Conservation (phyloP, 2,888 invertebrate genomes). For the Orthonevra nobilis region DNA sequence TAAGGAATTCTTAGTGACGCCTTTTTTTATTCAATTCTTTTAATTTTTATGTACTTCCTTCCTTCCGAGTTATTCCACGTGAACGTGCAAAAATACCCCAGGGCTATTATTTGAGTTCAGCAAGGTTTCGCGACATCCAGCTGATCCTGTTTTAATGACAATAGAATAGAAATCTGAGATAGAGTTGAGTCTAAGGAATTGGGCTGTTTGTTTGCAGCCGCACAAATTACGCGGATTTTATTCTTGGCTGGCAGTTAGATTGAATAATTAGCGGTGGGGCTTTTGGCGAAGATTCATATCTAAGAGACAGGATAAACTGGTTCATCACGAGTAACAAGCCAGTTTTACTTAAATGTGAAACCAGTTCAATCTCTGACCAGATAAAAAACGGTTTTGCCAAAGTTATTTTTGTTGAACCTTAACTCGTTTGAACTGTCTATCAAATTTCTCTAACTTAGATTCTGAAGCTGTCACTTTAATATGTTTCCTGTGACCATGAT, state of each 20-base stretch:
- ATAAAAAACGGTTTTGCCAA: too few species aligned
- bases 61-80: constrained; percentile 21
- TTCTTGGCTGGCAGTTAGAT: constrained; percentile 52
- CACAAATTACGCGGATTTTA: constrained; percentile 69
- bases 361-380: too few species aligned
- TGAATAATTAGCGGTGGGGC: constrained; percentile 54
- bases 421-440: too few species aligned
- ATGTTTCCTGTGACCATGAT: too few species aligned
- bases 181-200: constrained; percentile 49
- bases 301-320: constrained; percentile 47
- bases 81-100: constrained; percentile 44
- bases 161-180: constrained; percentile 35
- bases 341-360: too few species aligned
- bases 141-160: constrained; percentile 63
- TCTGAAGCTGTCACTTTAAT: too few species aligned
- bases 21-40: constrained; percentile 46
- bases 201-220: constrained; percentile 70
- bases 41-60: constrained; percentile 18
- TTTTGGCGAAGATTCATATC: constrained; percentile 29
- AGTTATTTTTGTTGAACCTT: too few species aligned
- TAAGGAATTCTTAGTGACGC: constrained; percentile 38
- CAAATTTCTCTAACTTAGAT: too few species aligned
- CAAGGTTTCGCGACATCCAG: constrained; percentile 61
- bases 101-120: constrained; percentile 48
- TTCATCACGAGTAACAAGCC: constrained; percentile 3